Conservation (phyloP, 1,140 invertebrate genomes). For the Drosophila punjabiensis region DNA sequence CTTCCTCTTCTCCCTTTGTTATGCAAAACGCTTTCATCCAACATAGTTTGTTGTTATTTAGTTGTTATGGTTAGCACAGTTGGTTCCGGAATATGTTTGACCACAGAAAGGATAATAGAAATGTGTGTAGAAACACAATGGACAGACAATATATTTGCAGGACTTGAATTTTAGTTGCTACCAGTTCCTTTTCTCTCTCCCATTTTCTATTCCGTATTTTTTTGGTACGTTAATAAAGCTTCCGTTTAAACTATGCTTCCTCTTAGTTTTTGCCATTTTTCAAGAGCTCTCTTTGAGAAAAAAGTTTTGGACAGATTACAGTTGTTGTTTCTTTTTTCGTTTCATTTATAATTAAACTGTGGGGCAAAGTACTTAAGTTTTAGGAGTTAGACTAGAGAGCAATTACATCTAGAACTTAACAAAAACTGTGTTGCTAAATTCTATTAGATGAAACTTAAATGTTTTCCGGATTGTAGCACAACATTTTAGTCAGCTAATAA, state of each 20-base stretch:
- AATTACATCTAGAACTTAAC: not conserved
- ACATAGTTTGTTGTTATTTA: slow-evolving; percentile 13
- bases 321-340: not conserved
- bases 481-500: slow-evolving; percentile 1
- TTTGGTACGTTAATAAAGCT: slow-evolving; percentile 5
- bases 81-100: slow-evolving; percentile 32
- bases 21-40: slow-evolving; percentile 8
- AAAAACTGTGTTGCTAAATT: not conserved
- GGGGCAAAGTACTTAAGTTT: not conserved
- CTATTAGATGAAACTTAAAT: not conserved
- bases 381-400: not conserved
- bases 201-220: not conserved
- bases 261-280: slow-evolving; percentile 8
- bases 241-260: slow-evolving; percentile 7
- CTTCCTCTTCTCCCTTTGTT: slow-evolving; percentile 9
- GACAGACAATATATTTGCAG: slow-evolving; percentile 11
- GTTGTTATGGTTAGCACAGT: slow-evolving; percentile 17
- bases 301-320: not conserved
- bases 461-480: not conserved
- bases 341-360: slow-evolving; percentile 3
- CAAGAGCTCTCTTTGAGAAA: not conserved
- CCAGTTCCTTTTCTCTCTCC: not conserved
- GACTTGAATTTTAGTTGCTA: slow-evolving; percentile 16
- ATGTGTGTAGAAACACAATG: slow-evolving; percentile 1
- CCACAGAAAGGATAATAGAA: slow-evolving; percentile 28